Conservation (phyloP, 2,113 vertebrate genomes). For the Panthera tigris region DNA sequence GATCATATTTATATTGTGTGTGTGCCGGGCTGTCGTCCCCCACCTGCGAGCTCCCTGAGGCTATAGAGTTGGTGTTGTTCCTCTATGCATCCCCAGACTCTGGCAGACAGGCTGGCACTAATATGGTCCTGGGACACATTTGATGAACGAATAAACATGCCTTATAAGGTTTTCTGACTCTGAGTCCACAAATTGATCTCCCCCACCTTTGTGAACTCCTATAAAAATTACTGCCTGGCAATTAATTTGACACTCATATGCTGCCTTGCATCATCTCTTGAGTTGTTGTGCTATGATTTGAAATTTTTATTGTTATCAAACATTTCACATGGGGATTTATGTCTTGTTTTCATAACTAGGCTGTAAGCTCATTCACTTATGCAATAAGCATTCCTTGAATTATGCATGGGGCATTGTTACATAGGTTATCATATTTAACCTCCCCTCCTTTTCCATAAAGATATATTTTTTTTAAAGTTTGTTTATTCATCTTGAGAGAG, state of each 20-base stretch:
- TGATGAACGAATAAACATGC: background rate
- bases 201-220: conserved; percentile 22
- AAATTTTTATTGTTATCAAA: conserved; percentile 72
- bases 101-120: background rate
- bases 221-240: conserved; percentile 52
- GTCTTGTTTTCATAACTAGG: conserved; percentile 60
- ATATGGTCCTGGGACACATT: background rate
- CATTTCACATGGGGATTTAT: conserved; percentile 63
- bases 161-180: conserved; percentile 15
- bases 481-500: too few species aligned
- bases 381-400: background rate
- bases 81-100: background rate
- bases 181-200: conserved; percentile 1
- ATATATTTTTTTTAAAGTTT: too few species aligned
- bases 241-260: conserved; percentile 45
- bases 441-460: background rate
- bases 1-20: background rate
- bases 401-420: background rate
- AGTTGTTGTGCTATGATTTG: conserved; percentile 55
- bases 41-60: background rate
- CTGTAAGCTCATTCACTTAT: conserved; percentile 50
- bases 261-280: background rate
- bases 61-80: background rate
- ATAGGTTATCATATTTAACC: background rate
- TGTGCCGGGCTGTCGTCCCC: background rate